Base-by-base conservation (phyloP, 2,888 invertebrate species). In the Platycheirus albimanus region DNA sequence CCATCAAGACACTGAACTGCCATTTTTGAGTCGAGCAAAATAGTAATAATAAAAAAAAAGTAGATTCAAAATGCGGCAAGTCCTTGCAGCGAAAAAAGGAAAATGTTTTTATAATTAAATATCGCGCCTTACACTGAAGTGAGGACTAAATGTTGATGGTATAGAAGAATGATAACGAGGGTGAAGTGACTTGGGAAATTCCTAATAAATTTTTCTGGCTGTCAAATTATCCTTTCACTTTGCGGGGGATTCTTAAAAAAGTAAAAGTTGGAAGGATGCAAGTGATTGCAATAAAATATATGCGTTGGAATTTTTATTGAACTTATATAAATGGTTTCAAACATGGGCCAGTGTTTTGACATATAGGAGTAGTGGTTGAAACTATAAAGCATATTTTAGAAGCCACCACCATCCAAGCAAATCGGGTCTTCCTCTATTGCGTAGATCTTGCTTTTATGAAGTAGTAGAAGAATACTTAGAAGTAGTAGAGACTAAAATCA, bases 1-100 rank as follows among this genome's bases (percentile, higher is more conserved):
- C 85, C 86, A 87, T 87, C 86, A 86, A 83, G 78, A 69, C 45
- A 69, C 33, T 30, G 19, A 52, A 67, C 49, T 83, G 83, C 69
- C 83, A 77, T 83, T 77, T 81, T 80, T 77, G 45, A 41, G 64
- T 45, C 30, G 13, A 2, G 36, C 43, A 51, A 41, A 71, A 71
- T 45, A 45, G 45, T 61, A 45, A 61, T 45, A 43, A 61, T 4
- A 61, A n/a, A 33, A 17, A 51, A 11, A 38, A 41, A 45, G 2
- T 38, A 38, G n/a, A n/a, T n/a, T 4, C 7, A 38, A 58, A 72
- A 24, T 43, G 67, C 47, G 51, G 52, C 76, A 58, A 43, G 13
- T 81, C 61, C 52, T 67, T 71, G 41, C 58, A 36, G 41, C 30
- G 54, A 30, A 63, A n/a, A 54, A 72, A 77, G 81, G 77, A 78